phyloP scores from a whole-genome alignment of 2,797 vertebrate species.

The Malurus leucopterus region DNA sequence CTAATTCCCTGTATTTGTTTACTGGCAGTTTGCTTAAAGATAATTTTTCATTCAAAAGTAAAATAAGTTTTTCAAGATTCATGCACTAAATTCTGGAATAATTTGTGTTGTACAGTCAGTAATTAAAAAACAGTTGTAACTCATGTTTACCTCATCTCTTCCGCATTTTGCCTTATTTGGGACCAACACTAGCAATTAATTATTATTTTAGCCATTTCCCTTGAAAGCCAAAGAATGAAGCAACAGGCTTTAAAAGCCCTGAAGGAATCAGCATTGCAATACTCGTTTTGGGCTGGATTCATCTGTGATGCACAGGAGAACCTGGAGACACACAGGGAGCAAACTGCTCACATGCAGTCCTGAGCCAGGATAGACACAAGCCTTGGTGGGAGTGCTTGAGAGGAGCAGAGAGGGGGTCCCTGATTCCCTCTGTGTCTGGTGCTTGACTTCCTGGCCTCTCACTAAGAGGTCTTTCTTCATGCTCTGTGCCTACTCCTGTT shows the following conservation, averaged over 20 bases:
- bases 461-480: neutral
- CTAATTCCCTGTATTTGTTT: neutral
- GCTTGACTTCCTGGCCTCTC: neutral
- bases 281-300: neutral
- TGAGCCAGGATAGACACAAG: accelerated
- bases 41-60: neutral
- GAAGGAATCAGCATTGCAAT: neutral
- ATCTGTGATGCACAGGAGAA: neutral
- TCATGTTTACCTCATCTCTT: neutral
- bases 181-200: neutral
- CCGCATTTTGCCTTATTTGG: neutral
- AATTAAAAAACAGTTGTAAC: neutral
- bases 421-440: neutral
- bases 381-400: neutral
- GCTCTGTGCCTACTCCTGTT: neutral
- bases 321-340: neutral
- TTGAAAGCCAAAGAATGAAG: neutral
- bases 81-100: neutral
- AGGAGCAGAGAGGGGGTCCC: neutral
- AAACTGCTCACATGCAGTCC: accelerated
- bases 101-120: neutral
- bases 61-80: neutral
- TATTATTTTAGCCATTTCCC: neutral
- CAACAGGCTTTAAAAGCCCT: neutral
- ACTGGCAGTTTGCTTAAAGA: neutral